These are phyloP conservation scores for Brachirus orientalis DNA, from an alignment of 2,113 vertebrate species.

Conservation along the genomic window DNA sequence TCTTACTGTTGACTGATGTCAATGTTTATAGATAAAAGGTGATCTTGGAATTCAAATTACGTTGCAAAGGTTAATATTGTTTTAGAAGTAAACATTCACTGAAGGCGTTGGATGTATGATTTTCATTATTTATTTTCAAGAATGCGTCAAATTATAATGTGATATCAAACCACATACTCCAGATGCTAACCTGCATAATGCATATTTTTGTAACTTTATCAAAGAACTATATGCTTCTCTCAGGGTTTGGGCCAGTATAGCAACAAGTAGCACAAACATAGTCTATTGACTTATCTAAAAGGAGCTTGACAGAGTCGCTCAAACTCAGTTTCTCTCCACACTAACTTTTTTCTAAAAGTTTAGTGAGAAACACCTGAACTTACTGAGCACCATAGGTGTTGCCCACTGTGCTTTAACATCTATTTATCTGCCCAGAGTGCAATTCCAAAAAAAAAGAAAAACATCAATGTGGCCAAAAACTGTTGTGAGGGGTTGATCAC, in stretches of 20 bases:
- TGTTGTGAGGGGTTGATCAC: conserved; percentile 79
- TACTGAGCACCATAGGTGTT: conserved; percentile 34
- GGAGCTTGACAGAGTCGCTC: background rate
- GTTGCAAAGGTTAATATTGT: too few species aligned
- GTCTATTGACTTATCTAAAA: background rate
- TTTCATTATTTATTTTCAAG: background rate
- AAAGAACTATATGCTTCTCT: background rate
- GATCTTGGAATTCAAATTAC: background rate
- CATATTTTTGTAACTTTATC: background rate
- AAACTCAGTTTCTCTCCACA: background rate
- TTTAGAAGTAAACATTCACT: too few species aligned
- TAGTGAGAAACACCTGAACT: background rate
- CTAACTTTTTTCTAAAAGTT: conserved; percentile 23
- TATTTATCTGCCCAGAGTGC: conserved; percentile 66
- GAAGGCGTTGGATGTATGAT: too few species aligned
- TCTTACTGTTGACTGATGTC: background rate
- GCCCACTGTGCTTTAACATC: conserved; percentile 62
- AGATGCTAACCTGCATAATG: background rate
- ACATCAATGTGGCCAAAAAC: conserved; percentile 75
- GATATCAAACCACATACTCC: background rate
- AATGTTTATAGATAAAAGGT: background rate
- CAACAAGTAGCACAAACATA: background rate
- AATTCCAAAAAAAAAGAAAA: conserved; percentile 45
- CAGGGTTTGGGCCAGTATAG: background rate
- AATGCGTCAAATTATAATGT: background rate